These are phyloP conservation scores for Bombus cullumanus DNA, from an alignment of 1,140 invertebrate genomes.

Conservation along the genomic window DNA sequence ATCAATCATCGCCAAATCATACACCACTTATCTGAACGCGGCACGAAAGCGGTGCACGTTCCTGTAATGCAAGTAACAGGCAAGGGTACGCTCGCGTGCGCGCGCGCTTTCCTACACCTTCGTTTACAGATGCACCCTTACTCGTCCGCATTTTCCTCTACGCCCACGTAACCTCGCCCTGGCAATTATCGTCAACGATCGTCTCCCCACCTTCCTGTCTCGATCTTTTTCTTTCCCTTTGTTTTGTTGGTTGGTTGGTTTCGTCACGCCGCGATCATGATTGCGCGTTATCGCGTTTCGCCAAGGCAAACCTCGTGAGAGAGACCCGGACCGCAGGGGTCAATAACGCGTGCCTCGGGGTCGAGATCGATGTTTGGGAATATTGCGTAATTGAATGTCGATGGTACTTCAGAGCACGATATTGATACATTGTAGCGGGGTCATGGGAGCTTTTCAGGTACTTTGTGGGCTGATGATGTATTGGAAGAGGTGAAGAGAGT, in stretches of 20 bases:
- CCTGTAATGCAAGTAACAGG: conserved; percentile 72
- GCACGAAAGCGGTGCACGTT: conserved; percentile 79
- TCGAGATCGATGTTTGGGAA: conserved; percentile 9
- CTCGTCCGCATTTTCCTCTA: neutral
- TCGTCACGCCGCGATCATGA: conserved; percentile 12
- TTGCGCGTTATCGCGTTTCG: conserved; percentile 41
- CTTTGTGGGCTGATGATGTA: neutral
- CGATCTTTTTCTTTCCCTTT: neutral
- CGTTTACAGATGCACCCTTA: conserved; percentile 1
- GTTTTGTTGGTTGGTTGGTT: neutral
- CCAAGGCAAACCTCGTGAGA: neutral
- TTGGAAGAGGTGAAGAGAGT: neutral
- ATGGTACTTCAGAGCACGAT: neutral
- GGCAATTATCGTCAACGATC: neutral
- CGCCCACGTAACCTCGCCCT: conserved; percentile 13
- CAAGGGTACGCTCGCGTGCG: conserved; percentile 38
- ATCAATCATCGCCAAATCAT: conserved; percentile 83
- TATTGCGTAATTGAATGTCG: conserved; percentile 27
- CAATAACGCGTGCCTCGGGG: conserved; percentile 5
- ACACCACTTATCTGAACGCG: conserved; percentile 77
- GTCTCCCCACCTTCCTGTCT: neutral
- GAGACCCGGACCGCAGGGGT: neutral
- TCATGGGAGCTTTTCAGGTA: no score
- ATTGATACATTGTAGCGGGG: neutral
- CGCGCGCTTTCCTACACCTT: conserved; percentile 40